Conservation (phyloP, 2,113 vertebrate species). For the Hydropotes inermis region DNA sequence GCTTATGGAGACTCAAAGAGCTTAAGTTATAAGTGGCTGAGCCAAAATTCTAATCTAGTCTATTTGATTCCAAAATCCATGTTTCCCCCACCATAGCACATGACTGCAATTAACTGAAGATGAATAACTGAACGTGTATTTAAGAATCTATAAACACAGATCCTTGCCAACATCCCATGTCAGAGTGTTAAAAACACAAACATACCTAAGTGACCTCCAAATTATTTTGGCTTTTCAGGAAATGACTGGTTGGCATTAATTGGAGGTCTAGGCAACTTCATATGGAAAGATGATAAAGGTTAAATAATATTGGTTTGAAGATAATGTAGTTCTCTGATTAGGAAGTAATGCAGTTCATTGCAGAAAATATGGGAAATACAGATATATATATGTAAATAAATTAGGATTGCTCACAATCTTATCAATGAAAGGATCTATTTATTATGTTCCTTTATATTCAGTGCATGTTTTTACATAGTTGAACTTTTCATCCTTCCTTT, state of each 20-base stretch:
- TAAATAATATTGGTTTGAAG: background rate
- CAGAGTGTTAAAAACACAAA: background rate
- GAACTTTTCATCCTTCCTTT: background rate
- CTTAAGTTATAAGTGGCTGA: slow-evolving; percentile 33
- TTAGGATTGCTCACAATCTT: background rate
- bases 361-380: background rate
- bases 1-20: background rate
- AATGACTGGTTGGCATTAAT: background rate
- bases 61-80: background rate
- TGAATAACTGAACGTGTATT: background rate
- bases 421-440: background rate
- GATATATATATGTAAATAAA: background rate
- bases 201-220: background rate
- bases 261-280: background rate
- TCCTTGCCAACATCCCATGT: background rate
- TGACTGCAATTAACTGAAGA: background rate
- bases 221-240: background rate
- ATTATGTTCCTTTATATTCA: background rate
- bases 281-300: background rate
- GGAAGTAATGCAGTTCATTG: background rate
- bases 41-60: background rate
- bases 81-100: slow-evolving; percentile 2
- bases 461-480: background rate
- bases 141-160: background rate
- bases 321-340: background rate